These are phyloP conservation scores for Galerucella nymphaeae DNA, from an alignment of 2,888 invertebrate genomes.

Conservation along the genomic window DNA sequence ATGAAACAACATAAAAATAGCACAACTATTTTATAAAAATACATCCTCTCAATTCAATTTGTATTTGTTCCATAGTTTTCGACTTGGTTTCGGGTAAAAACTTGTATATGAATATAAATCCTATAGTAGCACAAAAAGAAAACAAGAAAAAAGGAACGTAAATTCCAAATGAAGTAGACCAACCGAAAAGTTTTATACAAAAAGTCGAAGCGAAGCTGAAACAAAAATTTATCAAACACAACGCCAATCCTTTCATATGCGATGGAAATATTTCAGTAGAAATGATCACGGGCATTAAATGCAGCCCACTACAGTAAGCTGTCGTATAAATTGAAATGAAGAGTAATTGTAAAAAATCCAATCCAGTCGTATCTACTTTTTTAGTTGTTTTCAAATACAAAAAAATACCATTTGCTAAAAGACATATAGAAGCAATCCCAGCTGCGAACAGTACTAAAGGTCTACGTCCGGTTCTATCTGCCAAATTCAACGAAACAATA, in stretches of 20 bases:
- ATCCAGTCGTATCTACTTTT: slow-evolving; percentile 9
- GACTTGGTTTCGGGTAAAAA: slow-evolving; percentile 32
- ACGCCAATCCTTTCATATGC: slow-evolving; percentile 26
- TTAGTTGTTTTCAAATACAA: slow-evolving; percentile 19
- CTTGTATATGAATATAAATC: slow-evolving; percentile 12
- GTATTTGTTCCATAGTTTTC: slow-evolving; percentile 32
- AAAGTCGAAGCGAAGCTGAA: slow-evolving; percentile 19
- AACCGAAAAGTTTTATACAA: slow-evolving; percentile 25
- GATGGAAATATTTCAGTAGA: slow-evolving; percentile 32
- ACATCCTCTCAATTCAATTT: slow-evolving; percentile 3
- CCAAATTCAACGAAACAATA: slow-evolving; percentile 68
- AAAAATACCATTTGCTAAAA: slow-evolving; percentile 25
- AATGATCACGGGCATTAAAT: slow-evolving; percentile 17
- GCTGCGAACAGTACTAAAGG: slow-evolving; percentile 57
- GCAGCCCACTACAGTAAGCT: slow-evolving; percentile 29
- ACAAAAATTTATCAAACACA: slow-evolving; percentile 25
- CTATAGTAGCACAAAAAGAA: slow-evolving; percentile 12
- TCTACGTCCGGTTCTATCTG: slow-evolving; percentile 69
- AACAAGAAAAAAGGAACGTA: slow-evolving; percentile 33
- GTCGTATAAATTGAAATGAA: slow-evolving; percentile 24
- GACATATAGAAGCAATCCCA: slow-evolving; percentile 15
- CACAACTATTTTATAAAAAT: too few relatives aligned
- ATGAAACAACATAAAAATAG: too few relatives aligned
- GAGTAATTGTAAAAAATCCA: slow-evolving; percentile 26
- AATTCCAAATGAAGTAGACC: slow-evolving; percentile 21